A percentile compares a stretch with the other conserved stretches of the same genome.
These are phyloP conservation scores for Oncopodura yosiiana DNA, from an alignment of 1,140 invertebrate species.

Conservation along the genomic window DNA sequence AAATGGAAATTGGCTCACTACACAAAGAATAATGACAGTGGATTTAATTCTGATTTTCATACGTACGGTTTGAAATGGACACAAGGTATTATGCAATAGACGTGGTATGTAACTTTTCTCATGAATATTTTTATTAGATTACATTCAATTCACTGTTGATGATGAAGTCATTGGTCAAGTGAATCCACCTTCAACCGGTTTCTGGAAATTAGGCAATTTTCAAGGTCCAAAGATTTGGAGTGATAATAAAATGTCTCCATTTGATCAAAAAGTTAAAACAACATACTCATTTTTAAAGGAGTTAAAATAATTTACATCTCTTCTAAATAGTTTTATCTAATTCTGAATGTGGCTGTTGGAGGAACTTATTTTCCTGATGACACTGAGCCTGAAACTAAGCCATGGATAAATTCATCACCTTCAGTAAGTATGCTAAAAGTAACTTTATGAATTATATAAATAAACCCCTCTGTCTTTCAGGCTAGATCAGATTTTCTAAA, in stretches of 20 bases:
- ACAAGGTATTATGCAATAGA: background rate
- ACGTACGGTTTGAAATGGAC: slow-evolving; percentile 7
- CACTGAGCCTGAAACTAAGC: no score
- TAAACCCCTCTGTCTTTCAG: no score
- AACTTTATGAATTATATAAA: no score
- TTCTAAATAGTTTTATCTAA: slow-evolving; percentile 43
- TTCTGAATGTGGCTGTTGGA: slow-evolving; percentile 43
- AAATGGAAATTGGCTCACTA: slow-evolving; percentile 26
- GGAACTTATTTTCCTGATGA: slow-evolving; percentile 41
- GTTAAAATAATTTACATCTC: no score
- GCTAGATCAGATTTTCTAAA: no score
- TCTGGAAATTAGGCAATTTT: slow-evolving; percentile 40
- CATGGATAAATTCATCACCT: no score
- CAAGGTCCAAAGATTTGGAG: slow-evolving; percentile 20
- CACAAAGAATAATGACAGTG: slow-evolving; percentile 36
- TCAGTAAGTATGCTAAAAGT: no score
- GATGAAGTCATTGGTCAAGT: slow-evolving; percentile 34
- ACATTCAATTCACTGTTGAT: slow-evolving; percentile 34
- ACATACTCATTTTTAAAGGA: no score
- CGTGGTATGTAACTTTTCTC: no score
- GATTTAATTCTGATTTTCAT: slow-evolving; percentile 41
- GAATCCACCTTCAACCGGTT: slow-evolving; percentile 34
- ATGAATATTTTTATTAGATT: background rate
- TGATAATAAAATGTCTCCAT: slow-evolving; percentile 46
- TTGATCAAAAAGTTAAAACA: slow-evolving; percentile 48